Percentiles rank a stretch among this genome's conserved stretches.
Conservation (phyloP, 1,140 invertebrate species). For the Conus ventricosus region DNA sequence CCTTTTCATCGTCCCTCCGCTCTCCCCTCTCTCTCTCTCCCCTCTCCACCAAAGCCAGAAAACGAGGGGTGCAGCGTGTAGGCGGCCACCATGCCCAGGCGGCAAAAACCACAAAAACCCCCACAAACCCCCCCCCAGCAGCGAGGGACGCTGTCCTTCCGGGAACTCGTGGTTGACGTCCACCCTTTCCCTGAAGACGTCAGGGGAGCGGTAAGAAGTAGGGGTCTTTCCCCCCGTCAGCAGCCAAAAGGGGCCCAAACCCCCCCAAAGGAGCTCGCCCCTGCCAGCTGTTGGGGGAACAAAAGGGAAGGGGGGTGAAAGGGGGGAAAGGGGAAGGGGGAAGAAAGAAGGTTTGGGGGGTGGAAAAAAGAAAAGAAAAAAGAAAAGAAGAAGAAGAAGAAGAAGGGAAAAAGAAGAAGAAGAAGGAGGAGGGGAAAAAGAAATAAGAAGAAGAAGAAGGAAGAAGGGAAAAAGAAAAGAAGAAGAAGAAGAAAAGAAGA, state of each 20-base stretch:
- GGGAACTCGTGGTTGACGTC: slow-evolving; percentile 14
- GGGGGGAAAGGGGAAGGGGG: neutral
- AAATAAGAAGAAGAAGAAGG: too few species aligned
- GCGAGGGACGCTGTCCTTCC: neutral
- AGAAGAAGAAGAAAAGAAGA: neutral
- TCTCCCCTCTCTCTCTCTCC: too few species aligned
- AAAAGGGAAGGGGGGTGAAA: neutral
- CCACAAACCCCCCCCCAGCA: neutral
- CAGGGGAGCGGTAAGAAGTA: neutral
- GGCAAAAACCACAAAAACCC: neutral
- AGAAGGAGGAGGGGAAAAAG: too few species aligned
- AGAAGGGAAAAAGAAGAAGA: too few species aligned
- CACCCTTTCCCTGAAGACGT: neutral
- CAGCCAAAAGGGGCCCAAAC: slow-evolving; percentile 18
- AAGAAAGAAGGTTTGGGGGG: neutral
- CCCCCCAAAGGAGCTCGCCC: neutral
- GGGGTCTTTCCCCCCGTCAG: neutral
- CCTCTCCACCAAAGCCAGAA: neutral
- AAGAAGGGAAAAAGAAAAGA: too few species aligned
- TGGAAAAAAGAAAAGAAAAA: too few species aligned
- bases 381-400: too few species aligned
- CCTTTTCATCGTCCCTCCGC: too few species aligned
- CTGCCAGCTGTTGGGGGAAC: neutral
- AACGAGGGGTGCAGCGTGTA: neutral
- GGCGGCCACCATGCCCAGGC: slow-evolving; percentile 1